Base-by-base conservation (phyloP, 2,888 invertebrate genomes). In the Eupeodes luniger region DNA sequence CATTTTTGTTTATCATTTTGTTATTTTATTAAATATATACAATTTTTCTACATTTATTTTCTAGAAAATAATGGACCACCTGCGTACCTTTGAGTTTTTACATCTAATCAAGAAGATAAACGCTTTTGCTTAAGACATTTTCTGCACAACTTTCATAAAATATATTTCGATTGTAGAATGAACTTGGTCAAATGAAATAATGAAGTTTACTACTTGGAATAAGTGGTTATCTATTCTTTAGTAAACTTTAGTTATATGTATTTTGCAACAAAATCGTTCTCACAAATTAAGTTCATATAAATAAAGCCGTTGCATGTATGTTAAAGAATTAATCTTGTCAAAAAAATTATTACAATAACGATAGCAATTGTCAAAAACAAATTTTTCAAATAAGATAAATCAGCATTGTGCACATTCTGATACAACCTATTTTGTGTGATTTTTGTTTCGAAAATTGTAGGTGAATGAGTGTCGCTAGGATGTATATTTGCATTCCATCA, bases 41-140 rank as follows among this genome's bases (percentile, higher is more conserved):
- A 40, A 40, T 40, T 49, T 16, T 61, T 61, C 59, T 49, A 19
- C 0, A 40, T 4, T 19, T 27, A 5, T 70, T 11, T 64, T 64
- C 62, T 70, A 64, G 44, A 40, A 66, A 80, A 70, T 59, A 85
- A 76, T 85, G 80, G 80, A 85, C 85, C 80, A 80, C 64, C 85
- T 80, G 47, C 57, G 53, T 72, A 80, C 62, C 36, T 77, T 44
- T 72, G 55, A 70, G 77, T 64, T 70, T 51, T 59, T 19, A 14
- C 19, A 14, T 82, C n/a, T 47, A 44, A 55, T 64, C 55, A 69
- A 77, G 57, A 55, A n/a, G 12, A 70, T 66, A 27, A 3, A 57
- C 49, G 27, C n/a, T 34, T 53, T 64, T 72, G 77, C 40, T 82
- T 77, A 70, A 77, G 64, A 70, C 27, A 59, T 34, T 76, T 76